Conservation (phyloP, 2,113 vertebrate genomes). For the Thamnophis sirtalis region DNA sequence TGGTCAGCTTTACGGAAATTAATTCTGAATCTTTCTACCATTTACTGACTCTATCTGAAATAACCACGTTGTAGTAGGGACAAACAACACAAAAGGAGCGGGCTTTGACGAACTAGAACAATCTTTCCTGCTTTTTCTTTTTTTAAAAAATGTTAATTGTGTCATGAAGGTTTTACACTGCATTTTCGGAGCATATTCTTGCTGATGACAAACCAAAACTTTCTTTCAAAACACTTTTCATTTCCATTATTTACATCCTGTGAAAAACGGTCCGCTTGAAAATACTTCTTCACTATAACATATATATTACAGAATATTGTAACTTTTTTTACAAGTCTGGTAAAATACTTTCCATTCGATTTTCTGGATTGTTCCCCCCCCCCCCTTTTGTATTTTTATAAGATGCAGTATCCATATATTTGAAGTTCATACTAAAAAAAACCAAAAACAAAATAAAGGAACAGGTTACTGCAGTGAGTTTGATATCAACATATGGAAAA, state of each 20-base stretch:
- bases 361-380: constrained; percentile 40
- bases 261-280: constrained; percentile 82
- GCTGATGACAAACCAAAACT: constrained; percentile 75
- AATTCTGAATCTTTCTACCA: constrained; percentile 29
- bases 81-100: constrained; percentile 33
- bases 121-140: constrained; percentile 14
- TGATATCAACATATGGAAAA: constrained; percentile 58
- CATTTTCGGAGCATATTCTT: constrained; percentile 53
- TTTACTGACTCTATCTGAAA: constrained; percentile 31
- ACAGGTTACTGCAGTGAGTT: constrained; percentile 48
- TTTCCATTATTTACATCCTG: constrained; percentile 82
- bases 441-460: constrained; percentile 7
- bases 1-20: constrained; percentile 24
- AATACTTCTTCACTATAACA: constrained; percentile 80
- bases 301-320: constrained; percentile 82
- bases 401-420: constrained; percentile 74
- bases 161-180: constrained; percentile 57
- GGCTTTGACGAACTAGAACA: constrained; percentile 42
- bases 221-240: constrained; percentile 63
- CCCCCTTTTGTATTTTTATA: constrained; percentile 63
- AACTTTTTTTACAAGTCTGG: constrained; percentile 77
- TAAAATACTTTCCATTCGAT: constrained; percentile 73
- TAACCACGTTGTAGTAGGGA: constrained; percentile 51
- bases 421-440: constrained; percentile 59
- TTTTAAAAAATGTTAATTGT: not conserved